Evolutionary conservation across 2,888 invertebrate genomes (phyloP).

Genomic region (Drosophila picticornis): DNA sequence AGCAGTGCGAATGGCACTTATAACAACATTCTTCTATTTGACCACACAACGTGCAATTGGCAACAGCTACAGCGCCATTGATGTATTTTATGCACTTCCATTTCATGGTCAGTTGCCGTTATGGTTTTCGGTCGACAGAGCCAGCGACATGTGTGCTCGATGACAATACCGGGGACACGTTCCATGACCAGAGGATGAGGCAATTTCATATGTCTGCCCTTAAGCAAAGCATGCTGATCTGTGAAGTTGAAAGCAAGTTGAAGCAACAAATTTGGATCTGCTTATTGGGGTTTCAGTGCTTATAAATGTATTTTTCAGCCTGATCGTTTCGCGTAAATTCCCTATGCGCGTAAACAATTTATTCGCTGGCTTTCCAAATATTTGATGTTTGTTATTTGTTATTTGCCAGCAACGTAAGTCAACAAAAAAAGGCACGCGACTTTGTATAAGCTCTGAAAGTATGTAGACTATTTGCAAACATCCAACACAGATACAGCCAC

Average conservation of each 20-base stretch:
- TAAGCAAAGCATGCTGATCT: not conserved
- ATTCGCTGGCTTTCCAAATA: conserved; percentile 55
- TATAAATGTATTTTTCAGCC: conserved; percentile 16
- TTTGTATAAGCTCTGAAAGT: conserved; percentile 75
- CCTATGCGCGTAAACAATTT: conserved; percentile 57
- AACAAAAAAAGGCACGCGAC: conserved; percentile 67
- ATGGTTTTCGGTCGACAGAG: conserved; percentile 52
- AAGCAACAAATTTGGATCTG: not conserved
- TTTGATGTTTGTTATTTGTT: conserved; percentile 58
- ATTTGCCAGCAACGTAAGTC: conserved; percentile 45
- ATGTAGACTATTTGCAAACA: conserved; percentile 81
- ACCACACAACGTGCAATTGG: conserved; percentile 77
- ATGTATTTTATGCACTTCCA: conserved; percentile 79
- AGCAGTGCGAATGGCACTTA: conserved; percentile 34
- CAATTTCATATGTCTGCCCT: not conserved
- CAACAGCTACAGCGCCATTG: conserved; percentile 60
- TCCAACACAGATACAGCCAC: conserved; percentile 40
- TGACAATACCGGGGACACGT: conserved; percentile 33
- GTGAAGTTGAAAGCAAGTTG: not conserved
- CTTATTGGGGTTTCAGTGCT: conserved; percentile 2
- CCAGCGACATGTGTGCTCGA: conserved; percentile 66
- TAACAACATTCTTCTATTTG: conserved; percentile 60
- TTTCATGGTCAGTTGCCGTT: conserved; percentile 79
- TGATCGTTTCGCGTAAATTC: conserved; percentile 43
- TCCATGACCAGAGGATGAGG: not conserved